Evolutionary conservation across 2,888 invertebrate genomes (phyloP), one percentile per base, ranked within the genome.

Genomic region (Chrysolina americana): DNA sequence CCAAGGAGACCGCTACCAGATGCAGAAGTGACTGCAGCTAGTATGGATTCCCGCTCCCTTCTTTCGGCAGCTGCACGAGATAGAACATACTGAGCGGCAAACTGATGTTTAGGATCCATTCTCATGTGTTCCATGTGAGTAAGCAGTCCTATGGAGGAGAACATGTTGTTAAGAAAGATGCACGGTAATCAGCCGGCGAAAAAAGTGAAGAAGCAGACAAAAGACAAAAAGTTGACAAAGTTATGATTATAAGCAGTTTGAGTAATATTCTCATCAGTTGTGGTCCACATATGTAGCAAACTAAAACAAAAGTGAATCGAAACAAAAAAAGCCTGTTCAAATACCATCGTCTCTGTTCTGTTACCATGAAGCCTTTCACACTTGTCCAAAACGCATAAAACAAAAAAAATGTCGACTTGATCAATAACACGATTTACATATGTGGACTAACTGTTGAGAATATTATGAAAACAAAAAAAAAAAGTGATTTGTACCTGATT

Each of bases 71-170:
- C 97, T 10, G 97, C 97, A 81, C 96, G 90, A 72, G 95, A 95
- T 47, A 97, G 90, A 59, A 97, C 96, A 89, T 97, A 97, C 86
- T 97, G 97, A 41, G 97, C 97, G 53, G 97, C 97, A 85, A 97
- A 97, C 88, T 97, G 97, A 90, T 97, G 97, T 88, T 97, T 97
- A 0, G 97, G 96, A 87, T 97, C 97, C 96, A 97, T 97, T 85
- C 97, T 92, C 97, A 97, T 97, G 87, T 97, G 96, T 85, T 97
- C 97, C 97, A 97, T 97, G 87, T 97, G 97, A 74, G 95, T 95
- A 74, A 97, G 91, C 41, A 97, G 91, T 85, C 97, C 97, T 97
- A 89, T 41, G 64, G 70, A 66, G 64, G 28, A 71, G 41, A 48
- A 66, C 9, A n/a, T 50, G 28, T 17, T 53, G 19, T 41, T 36